Percentiles rank a stretch among this genome's conserved stretches.
phyloP scores from a whole-genome alignment of 2,888 invertebrate genomes.

The Pelosia muscerda region DNA sequence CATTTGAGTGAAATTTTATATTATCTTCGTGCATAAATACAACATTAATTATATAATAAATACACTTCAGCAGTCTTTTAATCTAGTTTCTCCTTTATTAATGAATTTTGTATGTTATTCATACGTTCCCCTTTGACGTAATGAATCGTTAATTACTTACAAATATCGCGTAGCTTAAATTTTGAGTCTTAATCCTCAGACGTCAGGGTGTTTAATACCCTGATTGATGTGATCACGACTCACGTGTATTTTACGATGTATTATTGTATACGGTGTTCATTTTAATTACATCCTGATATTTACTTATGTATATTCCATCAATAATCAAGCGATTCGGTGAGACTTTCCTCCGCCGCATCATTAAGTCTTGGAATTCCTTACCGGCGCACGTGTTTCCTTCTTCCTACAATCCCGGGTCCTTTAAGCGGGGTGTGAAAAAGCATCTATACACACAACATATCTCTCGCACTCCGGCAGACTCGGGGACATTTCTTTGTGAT shows the following conservation, averaged over 20 bases:
- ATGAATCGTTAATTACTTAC: slow-evolving; percentile 8
- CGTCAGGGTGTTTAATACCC: not conserved
- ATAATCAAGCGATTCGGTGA: too few species aligned
- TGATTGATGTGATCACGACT: not conserved
- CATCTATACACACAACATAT: too few species aligned
- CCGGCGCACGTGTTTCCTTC: too few species aligned
- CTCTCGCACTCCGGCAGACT: too few species aligned
- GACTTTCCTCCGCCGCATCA: too few species aligned
- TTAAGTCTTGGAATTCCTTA: too few species aligned
- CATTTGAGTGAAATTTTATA: too few species aligned
- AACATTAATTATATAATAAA: slow-evolving; percentile 1
- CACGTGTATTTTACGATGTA: not conserved
- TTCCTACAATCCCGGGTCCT: too few species aligned
- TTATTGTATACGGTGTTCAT: slow-evolving; percentile 2
- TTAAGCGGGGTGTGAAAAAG: too few species aligned
- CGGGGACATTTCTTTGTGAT: too few species aligned
- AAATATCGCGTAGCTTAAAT: not conserved
- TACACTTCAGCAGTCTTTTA: not conserved
- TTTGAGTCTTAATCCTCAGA: not conserved
- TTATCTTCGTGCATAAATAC: not conserved
- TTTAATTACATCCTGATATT: not conserved
- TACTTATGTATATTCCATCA: too few species aligned
- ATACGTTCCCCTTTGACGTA: slow-evolving; percentile 3
- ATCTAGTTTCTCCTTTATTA: slow-evolving; percentile 2
- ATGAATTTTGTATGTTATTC: slow-evolving; percentile 1